Evolutionary conservation across 1,140 invertebrate genomes (phyloP), one percentile per base, ranked within the genome.

Genomic region (Pogonognathellus flavescens): DNA sequence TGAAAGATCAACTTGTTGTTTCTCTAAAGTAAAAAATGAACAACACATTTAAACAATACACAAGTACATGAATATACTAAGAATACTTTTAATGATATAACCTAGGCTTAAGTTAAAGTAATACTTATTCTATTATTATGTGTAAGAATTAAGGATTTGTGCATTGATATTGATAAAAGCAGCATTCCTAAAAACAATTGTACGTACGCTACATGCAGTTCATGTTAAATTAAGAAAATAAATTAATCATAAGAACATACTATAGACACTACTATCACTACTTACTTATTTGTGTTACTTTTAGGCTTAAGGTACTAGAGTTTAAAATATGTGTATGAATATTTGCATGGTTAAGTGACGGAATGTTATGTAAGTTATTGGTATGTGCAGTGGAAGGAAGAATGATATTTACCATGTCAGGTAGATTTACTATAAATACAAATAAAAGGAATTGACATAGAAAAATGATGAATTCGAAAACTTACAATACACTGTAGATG

Each of bases 361-460:
- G 66, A 72, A 31, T 72, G 66, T 72, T 72, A 72, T 72, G 66
- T 72, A 72, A 72, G 66, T 72, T 72, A 72, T 72, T 72, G 66
- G 66, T 62, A 62, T 62, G 60, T 59, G 31, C 31, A 1, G 31
- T 41, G 31, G 31, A 41, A 41, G 31, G 31, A 41, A 41, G 31
- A 41, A 41, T 41, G 31, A 41, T 41, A 41, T 41, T 41, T 41
- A 41, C 31, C 31, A 41, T 41, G 31, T 41, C 31, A 41, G 31
- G 31, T 41, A 41, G 31, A 41, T 41, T 41, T 41, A 41, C 31
- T 41, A 41, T 41, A 41, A n/a, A n/a, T 41, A 41, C 31, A 41
- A 41, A 41, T 41, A 41, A 41, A 41, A n/a, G n/a, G n/a, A 41
- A 41, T 41, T 41, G 31, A 41, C 31, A 41, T 41, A 6, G 31